Percentiles rank a stretch among this genome's conserved stretches.
Evolutionary conservation across 1,140 invertebrate genomes (phyloP).

Genomic region (Cydia fagiglandana): DNA sequence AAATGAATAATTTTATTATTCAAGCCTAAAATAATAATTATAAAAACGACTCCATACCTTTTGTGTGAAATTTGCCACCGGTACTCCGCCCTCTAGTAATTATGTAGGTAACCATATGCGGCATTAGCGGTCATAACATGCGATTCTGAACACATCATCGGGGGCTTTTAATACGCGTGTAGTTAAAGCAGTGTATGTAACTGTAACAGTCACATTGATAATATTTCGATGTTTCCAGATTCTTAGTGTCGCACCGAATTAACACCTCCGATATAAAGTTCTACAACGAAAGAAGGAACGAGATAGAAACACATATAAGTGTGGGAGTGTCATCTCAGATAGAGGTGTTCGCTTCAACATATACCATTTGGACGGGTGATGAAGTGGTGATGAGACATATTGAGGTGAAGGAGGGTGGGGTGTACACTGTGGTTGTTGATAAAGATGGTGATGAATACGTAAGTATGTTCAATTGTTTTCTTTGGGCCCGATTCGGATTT

Average conservation of each 20-base stretch:
- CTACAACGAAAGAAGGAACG: conserved; percentile 54
- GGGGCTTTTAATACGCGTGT: too few relatives aligned
- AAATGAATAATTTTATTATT: too few relatives aligned
- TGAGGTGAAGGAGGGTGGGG: conserved; percentile 78
- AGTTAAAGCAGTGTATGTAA: too few relatives aligned
- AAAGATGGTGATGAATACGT: conserved; percentile 48
- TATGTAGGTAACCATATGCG: too few relatives aligned
- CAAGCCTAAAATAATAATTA: too few relatives aligned
- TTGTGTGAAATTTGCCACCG: too few relatives aligned
- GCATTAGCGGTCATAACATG: too few relatives aligned
- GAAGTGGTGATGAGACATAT: conserved; percentile 50
- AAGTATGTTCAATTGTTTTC: conserved; percentile 41
- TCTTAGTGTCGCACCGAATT: conserved; percentile 45
- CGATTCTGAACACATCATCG: too few relatives aligned
- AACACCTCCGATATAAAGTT: conserved; percentile 57
- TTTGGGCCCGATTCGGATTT: too few relatives aligned
- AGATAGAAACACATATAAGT: conserved; percentile 51
- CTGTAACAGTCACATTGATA: neutral
- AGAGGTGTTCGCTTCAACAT: conserved; percentile 65
- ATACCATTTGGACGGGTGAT: conserved; percentile 64
- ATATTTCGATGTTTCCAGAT: conserved; percentile 49
- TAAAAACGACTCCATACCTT: too few relatives aligned
- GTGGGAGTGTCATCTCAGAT: conserved; percentile 54
- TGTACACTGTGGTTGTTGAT: conserved; percentile 80
- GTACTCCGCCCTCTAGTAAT: too few relatives aligned